Evolutionary conservation across 2,113 vertebrate species (phyloP).

Genomic region (Scartelaos histophorus): DNA sequence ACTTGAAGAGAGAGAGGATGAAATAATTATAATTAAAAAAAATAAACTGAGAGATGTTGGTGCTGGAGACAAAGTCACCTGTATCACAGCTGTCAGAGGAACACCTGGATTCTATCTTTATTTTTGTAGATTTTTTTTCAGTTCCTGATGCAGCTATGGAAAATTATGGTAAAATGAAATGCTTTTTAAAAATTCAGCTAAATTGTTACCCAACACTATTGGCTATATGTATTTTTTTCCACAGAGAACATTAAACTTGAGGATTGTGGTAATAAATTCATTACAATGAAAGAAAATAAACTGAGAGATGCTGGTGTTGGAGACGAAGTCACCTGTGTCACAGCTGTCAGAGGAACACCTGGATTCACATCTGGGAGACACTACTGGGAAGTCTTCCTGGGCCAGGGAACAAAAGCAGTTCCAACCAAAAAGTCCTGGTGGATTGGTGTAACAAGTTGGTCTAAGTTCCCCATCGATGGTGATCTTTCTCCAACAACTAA

Average conservation of each 20-base stretch:
- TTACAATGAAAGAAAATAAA: rapidly evolving
- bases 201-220: background rate
- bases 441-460: conserved; percentile 55
- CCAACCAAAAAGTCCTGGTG: conserved; percentile 56
- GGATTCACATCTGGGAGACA: conserved; percentile 41
- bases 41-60: rapidly evolving
- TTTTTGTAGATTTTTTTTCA: background rate
- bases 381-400: conserved; percentile 70
- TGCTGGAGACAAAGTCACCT: rapidly evolving
- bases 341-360: conserved; percentile 45
- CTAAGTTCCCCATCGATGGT: rapidly evolving
- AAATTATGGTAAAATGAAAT: conserved; percentile 1
- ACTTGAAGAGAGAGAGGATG: background rate
- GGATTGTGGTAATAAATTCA: rapidly evolving
- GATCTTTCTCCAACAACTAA: background rate
- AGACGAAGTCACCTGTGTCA: background rate
- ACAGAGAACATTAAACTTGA: conserved; percentile 58
- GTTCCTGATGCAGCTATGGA: no score
- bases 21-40: rapidly evolving
- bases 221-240: background rate
- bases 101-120: conserved; percentile 16
- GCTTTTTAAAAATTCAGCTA: background rate
- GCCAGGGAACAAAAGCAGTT: rapidly evolving
- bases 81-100: conserved; percentile 50
- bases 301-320: rapidly evolving